Evolutionary conservation across 2,113 vertebrate genomes (phyloP).

Genomic region (Ibidorhyncha struthersii): DNA sequence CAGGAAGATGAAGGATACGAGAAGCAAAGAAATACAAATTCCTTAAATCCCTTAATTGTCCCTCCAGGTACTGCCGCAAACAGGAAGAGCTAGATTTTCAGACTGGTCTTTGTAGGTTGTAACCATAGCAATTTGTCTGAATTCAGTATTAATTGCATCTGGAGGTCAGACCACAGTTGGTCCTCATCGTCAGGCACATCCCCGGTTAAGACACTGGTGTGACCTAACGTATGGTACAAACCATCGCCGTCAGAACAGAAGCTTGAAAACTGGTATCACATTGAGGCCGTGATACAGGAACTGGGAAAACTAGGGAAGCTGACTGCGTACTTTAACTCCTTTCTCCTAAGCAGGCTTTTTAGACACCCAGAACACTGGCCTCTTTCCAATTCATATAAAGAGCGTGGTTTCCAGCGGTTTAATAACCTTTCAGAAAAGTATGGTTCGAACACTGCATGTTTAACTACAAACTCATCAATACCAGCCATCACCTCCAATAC

Average conservation of each 20-base stretch:
- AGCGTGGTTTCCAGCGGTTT: not conserved
- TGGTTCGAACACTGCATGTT: not conserved
- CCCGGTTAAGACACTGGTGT: not conserved
- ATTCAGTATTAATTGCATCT: not conserved
- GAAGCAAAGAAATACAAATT: slow-evolving; percentile 17
- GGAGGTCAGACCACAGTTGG: not conserved
- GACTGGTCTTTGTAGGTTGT: not conserved
- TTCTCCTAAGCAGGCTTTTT: not conserved
- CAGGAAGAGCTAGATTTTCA: slow-evolving; percentile 27
- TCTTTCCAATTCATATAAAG: not conserved
- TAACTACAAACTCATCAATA: not conserved
- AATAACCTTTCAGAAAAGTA: slow-evolving; percentile 15
- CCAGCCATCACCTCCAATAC: not conserved
- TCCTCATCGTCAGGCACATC: not conserved
- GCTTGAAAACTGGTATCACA: not conserved
- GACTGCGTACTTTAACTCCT: not conserved
- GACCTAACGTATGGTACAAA: not conserved
- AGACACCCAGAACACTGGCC: not conserved
- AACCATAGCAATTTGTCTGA: not conserved
- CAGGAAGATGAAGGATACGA: not conserved
- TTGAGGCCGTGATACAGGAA: not conserved
- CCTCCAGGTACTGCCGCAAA: not conserved
- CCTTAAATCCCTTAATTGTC: not conserved
- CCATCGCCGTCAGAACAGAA: not conserved
- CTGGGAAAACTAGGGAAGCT: not conserved